Evolutionary conservation across 2,888 invertebrate genomes (phyloP).

Genomic region (Metopia argyrocephala): DNA sequence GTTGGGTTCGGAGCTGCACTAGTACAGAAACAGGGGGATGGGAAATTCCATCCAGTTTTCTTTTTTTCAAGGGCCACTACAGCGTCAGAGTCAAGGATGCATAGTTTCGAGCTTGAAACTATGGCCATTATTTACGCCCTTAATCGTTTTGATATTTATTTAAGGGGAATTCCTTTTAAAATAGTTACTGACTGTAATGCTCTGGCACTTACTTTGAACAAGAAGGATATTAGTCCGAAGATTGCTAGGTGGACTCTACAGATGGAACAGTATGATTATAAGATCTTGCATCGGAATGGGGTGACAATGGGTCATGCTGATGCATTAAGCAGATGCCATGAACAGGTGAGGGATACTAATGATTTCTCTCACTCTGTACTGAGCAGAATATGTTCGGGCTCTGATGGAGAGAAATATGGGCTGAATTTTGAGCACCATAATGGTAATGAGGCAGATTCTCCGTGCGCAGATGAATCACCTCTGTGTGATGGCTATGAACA

Average conservation of each 20-base stretch:
- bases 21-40: slow-evolving; percentile 31
- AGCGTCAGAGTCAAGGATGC: slow-evolving; percentile 30
- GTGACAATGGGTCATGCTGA: slow-evolving; percentile 14
- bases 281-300: slow-evolving; percentile 73
- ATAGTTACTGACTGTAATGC: slow-evolving; percentile 56
- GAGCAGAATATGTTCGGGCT: not conserved
- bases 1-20: slow-evolving; percentile 34
- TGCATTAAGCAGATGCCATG: slow-evolving; percentile 24
- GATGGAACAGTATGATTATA: slow-evolving; percentile 69
- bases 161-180: slow-evolving; percentile 42
- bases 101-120: slow-evolving; percentile 67
- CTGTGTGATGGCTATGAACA: not conserved
- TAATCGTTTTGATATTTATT: slow-evolving; percentile 56
- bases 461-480: not conserved
- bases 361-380: not conserved
- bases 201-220: slow-evolving; percentile 35
- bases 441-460: not conserved
- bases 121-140: slow-evolving; percentile 66
- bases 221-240: slow-evolving; percentile 59
- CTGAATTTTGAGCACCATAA: not conserved
- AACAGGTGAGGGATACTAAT: not conserved
- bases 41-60: slow-evolving; percentile 31
- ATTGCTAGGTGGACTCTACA: slow-evolving; percentile 72
- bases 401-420: not conserved
- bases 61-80: slow-evolving; percentile 45